Conservation (phyloP, 2,888 invertebrate genomes). For the Sarcophaga caerulescens region DNA sequence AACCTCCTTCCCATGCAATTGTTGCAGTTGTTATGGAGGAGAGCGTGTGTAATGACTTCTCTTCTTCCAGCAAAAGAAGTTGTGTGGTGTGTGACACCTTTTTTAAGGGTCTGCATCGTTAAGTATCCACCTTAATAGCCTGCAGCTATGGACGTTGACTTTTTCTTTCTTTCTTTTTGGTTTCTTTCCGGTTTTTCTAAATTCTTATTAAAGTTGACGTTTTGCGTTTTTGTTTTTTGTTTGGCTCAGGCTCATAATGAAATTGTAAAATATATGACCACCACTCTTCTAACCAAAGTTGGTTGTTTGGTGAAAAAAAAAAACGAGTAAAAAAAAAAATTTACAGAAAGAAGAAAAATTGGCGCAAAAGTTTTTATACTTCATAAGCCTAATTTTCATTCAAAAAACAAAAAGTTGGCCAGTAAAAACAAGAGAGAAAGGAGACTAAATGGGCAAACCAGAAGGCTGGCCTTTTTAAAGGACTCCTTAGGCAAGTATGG, state of each 20-base stretch:
- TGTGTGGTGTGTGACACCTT: too few species aligned
- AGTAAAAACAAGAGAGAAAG: background rate
- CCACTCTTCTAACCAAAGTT: conserved; percentile 12
- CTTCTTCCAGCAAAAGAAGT: too few species aligned
- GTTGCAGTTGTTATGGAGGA: background rate
- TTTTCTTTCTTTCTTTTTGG: background rate
- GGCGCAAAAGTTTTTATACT: conserved; percentile 43
- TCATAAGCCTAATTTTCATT: conserved; percentile 51
- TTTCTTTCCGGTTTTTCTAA: too few species aligned
- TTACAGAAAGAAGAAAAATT: background rate
- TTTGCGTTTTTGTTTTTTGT: conserved; percentile 15
- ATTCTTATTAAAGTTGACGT: conserved; percentile 7
- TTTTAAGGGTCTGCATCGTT: conserved; percentile 1
- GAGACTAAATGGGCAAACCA: too few species aligned
- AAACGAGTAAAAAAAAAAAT: background rate
- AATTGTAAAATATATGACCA: conserved; percentile 43
- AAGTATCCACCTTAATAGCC: conserved; percentile 25
- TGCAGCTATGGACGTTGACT: conserved; percentile 8
- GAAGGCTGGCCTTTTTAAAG: too few species aligned
- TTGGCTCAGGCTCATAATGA: background rate
- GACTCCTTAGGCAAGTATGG: too few species aligned
- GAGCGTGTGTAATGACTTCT: too few species aligned
- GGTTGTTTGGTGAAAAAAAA: conserved; percentile 1
- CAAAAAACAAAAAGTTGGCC: background rate
- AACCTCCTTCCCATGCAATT: too few species aligned